Evolutionary conservation across 2,113 vertebrate genomes (phyloP), one percentile per base, ranked within the genome.

Genomic region (Myocastor coypus): DNA sequence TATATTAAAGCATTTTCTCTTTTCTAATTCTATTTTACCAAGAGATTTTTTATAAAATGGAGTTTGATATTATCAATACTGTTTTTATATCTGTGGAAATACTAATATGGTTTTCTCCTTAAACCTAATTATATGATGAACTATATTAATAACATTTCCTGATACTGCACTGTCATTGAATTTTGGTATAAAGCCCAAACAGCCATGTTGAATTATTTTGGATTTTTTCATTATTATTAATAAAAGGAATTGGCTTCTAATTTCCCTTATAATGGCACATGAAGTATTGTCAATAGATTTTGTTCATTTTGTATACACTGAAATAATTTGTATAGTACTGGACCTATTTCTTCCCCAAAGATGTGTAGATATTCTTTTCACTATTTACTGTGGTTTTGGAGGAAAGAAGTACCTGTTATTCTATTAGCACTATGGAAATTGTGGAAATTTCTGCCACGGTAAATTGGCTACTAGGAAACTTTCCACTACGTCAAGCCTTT

Each of bases 301-400:
- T 34, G 26, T 64, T 75, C 5, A 14, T 40, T 52, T 42, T 63
- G 40, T 57, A 1, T 13, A 3, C 64, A 30, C 42, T 57, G 16
- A 86, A 92, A 71, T 17, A 42, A 19, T 50, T 26, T 42, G 32
- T 17, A 9, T 37, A 42, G 11, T 12, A 5, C 14, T 68, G 17
- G 14, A 11, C 11, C 22, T n/a, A 1, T 50, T 17, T n/a, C 5
- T 37, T 68, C 59, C 57, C 42, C 9, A 11, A 55, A 91, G 16
- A 0, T 37, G 4, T 24, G 3, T 6, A 22, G 14, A 1, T 2
- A 63, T n/a, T 68, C 5, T 10, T 59, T 28, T 26, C 16, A 32
- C n/a, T 59, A 46, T 42, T 52, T 80, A 28, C 20, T 5, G 9
- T 91, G 30, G 5, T 7, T 46, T 78, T 50, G 55, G 2, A 26